These are phyloP conservation scores for Ceratosolen solmsi DNA, from an alignment of 1,140 invertebrate species.

Conservation along the genomic window DNA sequence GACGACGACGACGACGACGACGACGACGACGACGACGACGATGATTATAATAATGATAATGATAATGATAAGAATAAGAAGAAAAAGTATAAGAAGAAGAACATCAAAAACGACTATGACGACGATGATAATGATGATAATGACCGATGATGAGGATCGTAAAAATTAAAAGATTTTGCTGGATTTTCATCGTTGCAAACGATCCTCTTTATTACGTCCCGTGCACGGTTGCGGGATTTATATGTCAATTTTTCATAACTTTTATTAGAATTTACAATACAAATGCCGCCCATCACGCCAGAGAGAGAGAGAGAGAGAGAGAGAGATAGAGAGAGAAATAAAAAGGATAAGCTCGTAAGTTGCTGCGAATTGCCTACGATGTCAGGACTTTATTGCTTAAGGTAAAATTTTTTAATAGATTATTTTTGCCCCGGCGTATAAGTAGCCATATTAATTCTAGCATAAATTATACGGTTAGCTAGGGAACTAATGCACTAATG, in stretches of 20 bases:
- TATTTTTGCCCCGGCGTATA: not conserved
- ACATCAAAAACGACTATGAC: no score
- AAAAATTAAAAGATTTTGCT: not conserved
- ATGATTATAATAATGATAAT: no score
- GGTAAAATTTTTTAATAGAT: constrained; percentile 2
- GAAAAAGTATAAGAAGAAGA: not conserved
- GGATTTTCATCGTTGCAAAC: not conserved
- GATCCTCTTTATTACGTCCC: not conserved
- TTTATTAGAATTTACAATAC: not conserved
- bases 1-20: no score
- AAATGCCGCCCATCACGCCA: not conserved
- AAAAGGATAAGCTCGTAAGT: not conserved
- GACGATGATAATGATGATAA: no score
- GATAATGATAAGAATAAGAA: not conserved
- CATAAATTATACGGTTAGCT: constrained; percentile 3
- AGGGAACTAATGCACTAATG: constrained; percentile 10
- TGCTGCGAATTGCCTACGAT: constrained; percentile 3
- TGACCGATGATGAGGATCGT: no score
- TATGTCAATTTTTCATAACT: constrained; percentile 16
- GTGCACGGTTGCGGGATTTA: not conserved
- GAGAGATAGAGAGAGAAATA: not conserved
- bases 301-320: no score
- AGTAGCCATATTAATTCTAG: not conserved
- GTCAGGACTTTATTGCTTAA: not conserved
- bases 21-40: no score